Evolutionary conservation across 2,113 vertebrate genomes (phyloP).

Genomic region (Malurus alboscapulatus): DNA sequence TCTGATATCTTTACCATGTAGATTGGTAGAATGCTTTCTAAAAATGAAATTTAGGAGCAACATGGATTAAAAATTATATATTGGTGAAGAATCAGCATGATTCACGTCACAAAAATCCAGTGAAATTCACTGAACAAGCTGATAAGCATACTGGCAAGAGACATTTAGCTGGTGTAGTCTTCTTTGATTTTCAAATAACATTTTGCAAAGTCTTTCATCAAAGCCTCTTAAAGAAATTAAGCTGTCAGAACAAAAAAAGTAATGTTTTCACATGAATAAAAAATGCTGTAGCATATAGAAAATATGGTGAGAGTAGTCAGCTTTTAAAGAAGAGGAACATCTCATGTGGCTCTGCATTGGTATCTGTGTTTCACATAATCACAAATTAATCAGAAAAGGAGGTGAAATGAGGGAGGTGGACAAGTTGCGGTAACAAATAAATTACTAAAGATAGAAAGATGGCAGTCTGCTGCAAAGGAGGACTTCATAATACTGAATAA

Average conservation of each 20-base stretch:
- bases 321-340: not conserved
- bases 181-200: not conserved
- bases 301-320: not conserved
- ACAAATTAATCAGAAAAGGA: not conserved
- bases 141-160: not conserved
- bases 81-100: not conserved
- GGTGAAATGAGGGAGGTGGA: not conserved
- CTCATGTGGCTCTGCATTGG: not conserved
- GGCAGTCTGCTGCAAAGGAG: not conserved
- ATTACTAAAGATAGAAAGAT: not conserved
- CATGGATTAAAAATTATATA: not conserved
- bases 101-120: not conserved
- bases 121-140: not conserved
- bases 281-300: not conserved
- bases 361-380: not conserved
- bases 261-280: not conserved
- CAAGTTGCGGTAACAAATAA: not conserved
- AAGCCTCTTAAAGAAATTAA: not conserved
- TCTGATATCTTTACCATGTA: not conserved
- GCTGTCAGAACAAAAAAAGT: not conserved
- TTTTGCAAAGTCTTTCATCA: not conserved
- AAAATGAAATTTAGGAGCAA: not conserved
- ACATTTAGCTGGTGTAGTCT: not conserved
- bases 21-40: not conserved
- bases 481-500: not conserved